phyloP scores from a whole-genome alignment of 2,113 vertebrate genomes.

The Neogale vison region DNA sequence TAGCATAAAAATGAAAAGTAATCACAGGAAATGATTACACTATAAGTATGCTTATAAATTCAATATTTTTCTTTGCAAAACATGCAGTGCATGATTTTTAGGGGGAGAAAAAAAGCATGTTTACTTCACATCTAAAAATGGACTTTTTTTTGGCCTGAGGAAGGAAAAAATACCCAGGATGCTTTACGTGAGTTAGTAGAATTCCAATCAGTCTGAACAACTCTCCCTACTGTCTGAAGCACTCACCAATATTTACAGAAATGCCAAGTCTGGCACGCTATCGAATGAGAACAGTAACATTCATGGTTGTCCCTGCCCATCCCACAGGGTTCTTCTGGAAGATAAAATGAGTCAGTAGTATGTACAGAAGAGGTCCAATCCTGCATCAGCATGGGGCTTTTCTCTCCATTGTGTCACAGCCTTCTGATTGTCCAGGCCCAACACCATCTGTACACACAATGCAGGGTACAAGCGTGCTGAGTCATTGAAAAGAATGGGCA shows the following conservation, averaged over 20 bases:
- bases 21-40: constrained; percentile 72
- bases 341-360: neutral
- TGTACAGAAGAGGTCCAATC: no score
- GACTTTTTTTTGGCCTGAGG: constrained; percentile 47
- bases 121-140: constrained; percentile 53
- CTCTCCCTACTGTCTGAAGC: neutral
- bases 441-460: neutral
- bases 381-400: neutral
- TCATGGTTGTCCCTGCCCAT: neutral
- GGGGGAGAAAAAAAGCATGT: neutral
- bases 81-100: constrained; percentile 39
- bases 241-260: neutral
- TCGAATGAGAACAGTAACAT: neutral
- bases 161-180: constrained; percentile 4
- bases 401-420: neutral
- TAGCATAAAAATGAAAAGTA: constrained; percentile 78
- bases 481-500: neutral
- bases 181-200: constrained; percentile 47
- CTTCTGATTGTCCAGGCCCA: neutral
- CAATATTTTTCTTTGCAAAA: constrained; percentile 56
- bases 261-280: neutral
- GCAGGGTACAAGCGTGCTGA: neutral
- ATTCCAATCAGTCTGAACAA: constrained; percentile 15
- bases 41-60: constrained; percentile 67
- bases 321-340: neutral